phyloP scores from a whole-genome alignment of 23 tunicate species.

The Pegea sp. region DNA sequence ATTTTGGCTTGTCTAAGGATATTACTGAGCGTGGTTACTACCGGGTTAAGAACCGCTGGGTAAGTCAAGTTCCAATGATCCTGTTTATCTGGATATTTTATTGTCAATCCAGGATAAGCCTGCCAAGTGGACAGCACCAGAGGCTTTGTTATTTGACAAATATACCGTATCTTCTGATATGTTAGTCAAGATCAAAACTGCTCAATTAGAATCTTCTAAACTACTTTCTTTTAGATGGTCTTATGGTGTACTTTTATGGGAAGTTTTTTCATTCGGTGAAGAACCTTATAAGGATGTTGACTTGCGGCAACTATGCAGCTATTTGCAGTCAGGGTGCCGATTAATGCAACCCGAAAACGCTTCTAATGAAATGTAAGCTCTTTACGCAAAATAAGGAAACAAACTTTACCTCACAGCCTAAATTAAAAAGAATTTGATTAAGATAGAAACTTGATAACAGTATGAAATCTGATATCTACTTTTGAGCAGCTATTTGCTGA shows the following conservation, averaged over 20 bases:
- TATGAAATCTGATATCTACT: too few relatives aligned
- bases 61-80: constrained; percentile 2
- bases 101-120: constrained; percentile 17
- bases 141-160: constrained; percentile 11
- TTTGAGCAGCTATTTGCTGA: too few relatives aligned
- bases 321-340: constrained; percentile 10
- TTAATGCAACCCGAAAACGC: constrained; percentile 14
- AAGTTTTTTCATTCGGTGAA: constrained; percentile 28
- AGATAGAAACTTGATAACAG: too few relatives aligned
- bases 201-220: not conserved
- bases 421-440: too few relatives aligned
- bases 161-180: constrained; percentile 16
- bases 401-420: too few relatives aligned
- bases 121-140: constrained; percentile 39
- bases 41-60: constrained; percentile 13
- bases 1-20: constrained; percentile 27
- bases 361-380: constrained; percentile 8
- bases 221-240: constrained; percentile 28
- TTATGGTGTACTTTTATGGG: constrained; percentile 50
- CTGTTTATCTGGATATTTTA: not conserved
- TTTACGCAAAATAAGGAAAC: too few relatives aligned
- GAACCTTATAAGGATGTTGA: constrained; percentile 25
- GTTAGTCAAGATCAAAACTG: constrained; percentile 4
- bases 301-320: constrained; percentile 9
- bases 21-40: constrained; percentile 9